phyloP scores from a whole-genome alignment of 2,113 vertebrate species.

The Caretta caretta region DNA sequence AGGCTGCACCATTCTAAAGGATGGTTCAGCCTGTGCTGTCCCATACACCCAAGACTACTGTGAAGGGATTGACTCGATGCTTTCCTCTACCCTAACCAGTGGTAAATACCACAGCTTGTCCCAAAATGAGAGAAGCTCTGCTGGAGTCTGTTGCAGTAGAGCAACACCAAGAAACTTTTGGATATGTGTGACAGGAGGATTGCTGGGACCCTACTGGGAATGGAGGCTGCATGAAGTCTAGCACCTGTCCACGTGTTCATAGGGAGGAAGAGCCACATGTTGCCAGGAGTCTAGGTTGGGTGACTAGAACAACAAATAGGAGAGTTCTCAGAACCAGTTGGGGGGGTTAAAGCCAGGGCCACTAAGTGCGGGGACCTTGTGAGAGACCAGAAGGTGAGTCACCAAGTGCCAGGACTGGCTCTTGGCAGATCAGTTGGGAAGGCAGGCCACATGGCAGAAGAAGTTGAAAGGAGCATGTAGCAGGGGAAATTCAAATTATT shows the following conservation, averaged over 20 bases:
- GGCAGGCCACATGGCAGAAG: background rate
- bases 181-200: background rate
- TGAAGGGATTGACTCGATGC: background rate
- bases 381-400: background rate
- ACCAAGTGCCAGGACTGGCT: background rate
- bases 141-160: background rate
- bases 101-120: background rate
- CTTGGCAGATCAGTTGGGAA: background rate
- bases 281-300: background rate
- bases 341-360: background rate
- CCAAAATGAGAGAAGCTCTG: background rate
- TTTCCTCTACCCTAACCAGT: background rate
- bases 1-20: background rate
- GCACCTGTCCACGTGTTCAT: background rate
- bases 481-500: background rate
- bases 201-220: background rate
- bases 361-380: background rate
- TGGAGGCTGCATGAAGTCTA: background rate
- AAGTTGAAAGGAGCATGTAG: background rate
- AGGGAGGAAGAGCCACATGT: accelerated
- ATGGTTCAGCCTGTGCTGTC: background rate
- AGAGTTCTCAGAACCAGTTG: background rate
- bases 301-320: background rate
- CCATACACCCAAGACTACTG: background rate
- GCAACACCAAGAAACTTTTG: background rate